Evolutionary conservation across 2,797 vertebrate genomes (phyloP), one percentile per base, ranked within the genome.

Genomic region (Ambastaia sidthimunki): DNA sequence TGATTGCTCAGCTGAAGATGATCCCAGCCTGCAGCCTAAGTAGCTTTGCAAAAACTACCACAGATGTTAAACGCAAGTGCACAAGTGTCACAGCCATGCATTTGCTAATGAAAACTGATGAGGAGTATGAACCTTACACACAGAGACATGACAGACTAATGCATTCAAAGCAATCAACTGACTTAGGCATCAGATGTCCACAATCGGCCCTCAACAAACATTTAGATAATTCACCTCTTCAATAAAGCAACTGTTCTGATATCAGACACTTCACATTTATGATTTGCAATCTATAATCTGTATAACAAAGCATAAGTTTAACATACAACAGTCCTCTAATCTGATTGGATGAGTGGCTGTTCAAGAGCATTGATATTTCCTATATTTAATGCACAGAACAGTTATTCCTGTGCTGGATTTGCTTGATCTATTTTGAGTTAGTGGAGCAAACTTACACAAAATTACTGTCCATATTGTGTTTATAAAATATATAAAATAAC

Each of bases 231-330:
- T 62, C 31, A 66, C n/a, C 55, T 77, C 15, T 71, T 76, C 55
- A 55, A 83, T 73, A 71, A 57, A 78, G 41, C 55, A 50, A 6
- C 41, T 6, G 34, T 34, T 37, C 60, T 59, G 60, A 34, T 52
- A 21, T 63, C 15, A 69, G 11, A 63, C 55, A 34, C 41, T 41
- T 52, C 41, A 54, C 66, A 60, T 48, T 55, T 47, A n/a, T 19
- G 50, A n/a, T 12, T 34, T 70, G 5, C 21, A 74, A 31, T 52
- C 23, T 65, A 15, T 60, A 4, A 15, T 60, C 21, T 25, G 7
- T 18, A n/a, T 7, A 10, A 44, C 1, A 44, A 44, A 44, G 1
- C 9, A 44, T 44, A 7, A 44, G 1, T 44, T 44, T 44, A 44
- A 44, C 41, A 44, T 44, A 11, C 41, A 44, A 44, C 41, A 44